Conservation (phyloP, 2,797 vertebrate species). For the Cynodonichthys magdalenae region DNA sequence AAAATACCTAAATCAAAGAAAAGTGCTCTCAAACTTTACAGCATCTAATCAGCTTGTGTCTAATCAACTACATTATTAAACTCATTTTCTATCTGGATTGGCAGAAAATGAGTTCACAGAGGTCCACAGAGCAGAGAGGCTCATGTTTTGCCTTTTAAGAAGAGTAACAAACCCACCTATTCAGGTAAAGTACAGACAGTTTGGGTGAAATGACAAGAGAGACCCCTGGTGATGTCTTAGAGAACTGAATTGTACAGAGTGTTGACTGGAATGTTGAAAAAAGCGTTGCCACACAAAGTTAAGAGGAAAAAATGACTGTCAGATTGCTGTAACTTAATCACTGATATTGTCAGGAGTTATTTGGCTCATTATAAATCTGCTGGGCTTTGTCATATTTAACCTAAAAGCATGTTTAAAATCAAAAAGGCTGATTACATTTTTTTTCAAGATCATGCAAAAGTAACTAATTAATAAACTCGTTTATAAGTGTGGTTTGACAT, state of each 20-base stretch:
- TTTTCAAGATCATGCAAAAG: neutral
- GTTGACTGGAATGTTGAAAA: conserved; percentile 27
- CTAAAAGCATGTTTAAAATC: no score
- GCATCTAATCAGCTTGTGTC: conserved; percentile 23
- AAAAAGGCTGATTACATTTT: no score
- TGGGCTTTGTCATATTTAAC: no score
- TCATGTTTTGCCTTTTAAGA: conserved; percentile 32
- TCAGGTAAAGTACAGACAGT: conserved; percentile 1
- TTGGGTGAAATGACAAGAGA: conserved; percentile 72
- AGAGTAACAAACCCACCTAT: conserved; percentile 33
- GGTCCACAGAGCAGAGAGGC: conserved; percentile 39
- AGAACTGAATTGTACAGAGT: conserved; percentile 11
- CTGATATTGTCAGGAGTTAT: neutral
- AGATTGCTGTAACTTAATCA: conserved; percentile 3
- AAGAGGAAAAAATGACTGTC: conserved; percentile 4
- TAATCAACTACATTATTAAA: conserved; percentile 12
- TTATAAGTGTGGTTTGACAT: conserved; percentile 36
- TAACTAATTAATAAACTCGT: neutral
- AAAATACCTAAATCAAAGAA: conserved; percentile 34
- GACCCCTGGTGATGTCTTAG: conserved; percentile 69
- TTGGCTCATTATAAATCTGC: no score
- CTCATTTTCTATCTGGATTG: conserved; percentile 21
- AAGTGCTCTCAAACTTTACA: conserved; percentile 13
- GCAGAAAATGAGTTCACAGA: conserved; percentile 33
- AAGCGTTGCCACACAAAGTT: conserved; percentile 48